Conservation (phyloP, 2,888 invertebrate species). For the Oligia fasciuncula region DNA sequence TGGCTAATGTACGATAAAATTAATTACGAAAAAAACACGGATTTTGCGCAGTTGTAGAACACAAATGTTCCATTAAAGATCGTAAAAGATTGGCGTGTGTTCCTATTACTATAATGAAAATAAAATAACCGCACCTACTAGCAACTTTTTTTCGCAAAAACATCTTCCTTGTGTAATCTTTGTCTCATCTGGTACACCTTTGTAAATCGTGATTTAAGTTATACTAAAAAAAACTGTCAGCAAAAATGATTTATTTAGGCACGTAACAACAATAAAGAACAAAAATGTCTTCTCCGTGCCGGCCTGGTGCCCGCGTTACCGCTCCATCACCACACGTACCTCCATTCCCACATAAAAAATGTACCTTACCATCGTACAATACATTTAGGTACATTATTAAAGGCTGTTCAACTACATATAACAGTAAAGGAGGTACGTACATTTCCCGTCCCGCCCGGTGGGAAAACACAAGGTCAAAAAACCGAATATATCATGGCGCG, state of each 20-base stretch:
- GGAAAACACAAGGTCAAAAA: constrained; percentile 68
- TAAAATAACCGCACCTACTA: background rate
- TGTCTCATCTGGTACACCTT: constrained; percentile 21
- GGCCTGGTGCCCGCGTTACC: constrained; percentile 23
- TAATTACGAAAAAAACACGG: constrained; percentile 30
- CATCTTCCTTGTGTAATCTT: constrained; percentile 29
- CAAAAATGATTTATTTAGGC: constrained; percentile 39
- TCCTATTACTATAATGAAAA: background rate
- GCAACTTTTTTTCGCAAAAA: constrained; percentile 9
- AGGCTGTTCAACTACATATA: constrained; percentile 62
- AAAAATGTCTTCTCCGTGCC: constrained; percentile 36
- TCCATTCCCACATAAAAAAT: constrained; percentile 50
- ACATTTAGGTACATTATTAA: constrained; percentile 42
- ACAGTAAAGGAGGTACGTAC: constrained; percentile 55
- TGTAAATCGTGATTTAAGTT: constrained; percentile 19
- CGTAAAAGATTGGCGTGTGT: constrained; percentile 3
- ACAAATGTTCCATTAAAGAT: constrained; percentile 2
- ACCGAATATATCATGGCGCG: constrained; percentile 48
- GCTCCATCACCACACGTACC: constrained; percentile 33
- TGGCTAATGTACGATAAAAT: constrained; percentile 45
- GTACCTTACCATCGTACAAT: constrained; percentile 35
- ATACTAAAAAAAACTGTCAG: constrained; percentile 15
- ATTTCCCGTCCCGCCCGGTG: constrained; percentile 64
- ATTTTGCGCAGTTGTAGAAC: constrained; percentile 14
- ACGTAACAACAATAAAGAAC: constrained; percentile 57